Percentiles rank a stretch among this genome's conserved stretches.
Conservation (phyloP, 2,888 invertebrate genomes). For the Mesochorus sp. region DNA sequence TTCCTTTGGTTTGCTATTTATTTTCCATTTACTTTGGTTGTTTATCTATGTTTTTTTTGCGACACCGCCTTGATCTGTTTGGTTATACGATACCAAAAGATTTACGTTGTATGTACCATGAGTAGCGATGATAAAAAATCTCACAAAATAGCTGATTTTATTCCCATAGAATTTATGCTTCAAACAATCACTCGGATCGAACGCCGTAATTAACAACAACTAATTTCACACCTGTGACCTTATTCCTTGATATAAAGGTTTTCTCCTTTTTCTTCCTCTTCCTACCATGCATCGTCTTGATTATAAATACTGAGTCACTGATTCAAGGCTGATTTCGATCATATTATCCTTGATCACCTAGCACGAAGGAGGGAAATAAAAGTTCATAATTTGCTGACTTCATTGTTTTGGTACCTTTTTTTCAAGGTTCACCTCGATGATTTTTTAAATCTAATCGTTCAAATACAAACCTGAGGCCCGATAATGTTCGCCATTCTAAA, state of each 20-base stretch:
- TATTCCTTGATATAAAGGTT: constrained; percentile 25
- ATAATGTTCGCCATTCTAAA: neutral
- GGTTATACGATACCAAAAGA: neutral
- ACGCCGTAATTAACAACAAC: constrained; percentile 18
- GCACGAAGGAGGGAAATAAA: neutral
- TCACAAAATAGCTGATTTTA: too few relatives aligned
- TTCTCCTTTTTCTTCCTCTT: constrained; percentile 19
- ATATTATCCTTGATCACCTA: constrained; percentile 13
- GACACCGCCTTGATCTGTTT: too few relatives aligned
- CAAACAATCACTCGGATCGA: too few relatives aligned
- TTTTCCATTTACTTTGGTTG: constrained; percentile 1
- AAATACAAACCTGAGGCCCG: neutral
- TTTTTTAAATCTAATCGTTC: neutral
- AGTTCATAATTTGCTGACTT: neutral
- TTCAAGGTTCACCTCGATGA: constrained; percentile 4
- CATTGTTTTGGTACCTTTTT: constrained; percentile 11
- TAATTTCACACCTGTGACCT: constrained; percentile 24
- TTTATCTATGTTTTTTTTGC: too few relatives aligned
- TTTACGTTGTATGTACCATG: neutral
- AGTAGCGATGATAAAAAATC: neutral
- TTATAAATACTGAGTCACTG: constrained; percentile 3
- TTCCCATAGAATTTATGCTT: too few relatives aligned
- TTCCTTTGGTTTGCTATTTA: neutral
- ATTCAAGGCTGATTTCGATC: constrained; percentile 12
- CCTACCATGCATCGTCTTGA: neutral